Conservation (phyloP, 2,113 vertebrate genomes). For the Catharus bicknelli region DNA sequence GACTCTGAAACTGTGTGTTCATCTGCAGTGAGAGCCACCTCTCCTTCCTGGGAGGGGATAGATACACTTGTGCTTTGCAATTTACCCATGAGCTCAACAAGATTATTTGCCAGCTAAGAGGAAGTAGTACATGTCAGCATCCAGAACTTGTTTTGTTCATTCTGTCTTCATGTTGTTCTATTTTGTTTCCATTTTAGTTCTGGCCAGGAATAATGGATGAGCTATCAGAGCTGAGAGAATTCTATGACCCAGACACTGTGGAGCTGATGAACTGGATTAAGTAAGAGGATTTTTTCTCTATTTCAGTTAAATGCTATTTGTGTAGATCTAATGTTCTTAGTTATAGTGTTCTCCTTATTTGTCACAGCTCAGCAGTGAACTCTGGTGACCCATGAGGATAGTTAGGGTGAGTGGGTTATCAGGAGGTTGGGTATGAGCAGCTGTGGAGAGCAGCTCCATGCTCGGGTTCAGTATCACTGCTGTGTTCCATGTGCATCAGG, state of each 20-base stretch:
- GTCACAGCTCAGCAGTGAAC: conserved; percentile 35
- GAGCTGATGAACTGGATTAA: conserved; percentile 99
- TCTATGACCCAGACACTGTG: conserved; percentile 98
- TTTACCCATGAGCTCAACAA: background rate
- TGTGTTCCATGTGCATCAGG: background rate
- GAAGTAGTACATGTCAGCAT: background rate
- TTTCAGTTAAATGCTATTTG: conserved; percentile 56
- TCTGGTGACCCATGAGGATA: background rate
- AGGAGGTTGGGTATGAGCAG: background rate
- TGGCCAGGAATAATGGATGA: conserved; percentile 93
- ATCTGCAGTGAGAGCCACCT: background rate
- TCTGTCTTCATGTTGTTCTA: conserved; percentile 25
- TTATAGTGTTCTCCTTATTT: conserved; percentile 15
- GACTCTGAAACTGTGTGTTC: background rate
- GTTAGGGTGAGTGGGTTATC: background rate
- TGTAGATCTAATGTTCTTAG: conserved; percentile 45
- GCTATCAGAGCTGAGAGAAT: conserved; percentile 93
- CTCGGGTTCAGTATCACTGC: background rate
- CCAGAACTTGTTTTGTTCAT: background rate
- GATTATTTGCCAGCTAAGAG: background rate
- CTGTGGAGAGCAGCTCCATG: background rate
- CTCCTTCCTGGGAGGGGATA: background rate
- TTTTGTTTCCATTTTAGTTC: conserved; percentile 81
- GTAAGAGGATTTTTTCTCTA: conserved; percentile 79
- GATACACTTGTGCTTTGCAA: background rate